A percentile compares a stretch with the other conserved stretches of the same genome.
These are phyloP conservation scores for Mesoligia furuncula DNA, from an alignment of 2,888 invertebrate genomes.

Conservation along the genomic window DNA sequence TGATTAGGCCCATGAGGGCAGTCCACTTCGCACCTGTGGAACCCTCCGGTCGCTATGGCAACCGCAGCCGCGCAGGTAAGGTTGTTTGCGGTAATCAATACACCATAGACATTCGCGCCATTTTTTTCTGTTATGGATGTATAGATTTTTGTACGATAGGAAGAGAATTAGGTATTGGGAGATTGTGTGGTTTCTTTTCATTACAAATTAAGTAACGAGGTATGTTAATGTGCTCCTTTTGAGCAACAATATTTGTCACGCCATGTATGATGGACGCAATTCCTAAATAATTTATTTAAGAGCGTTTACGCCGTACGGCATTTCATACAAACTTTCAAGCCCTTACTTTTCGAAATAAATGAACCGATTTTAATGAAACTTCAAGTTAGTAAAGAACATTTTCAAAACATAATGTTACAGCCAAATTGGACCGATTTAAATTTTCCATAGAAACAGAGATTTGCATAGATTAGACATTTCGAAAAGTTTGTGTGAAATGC, in stretches of 20 bases:
- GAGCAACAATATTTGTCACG: not conserved
- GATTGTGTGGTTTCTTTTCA: slow-evolving; percentile 4
- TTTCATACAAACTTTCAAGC: no score
- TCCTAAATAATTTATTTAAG: not conserved
- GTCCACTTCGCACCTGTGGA: slow-evolving; percentile 53
- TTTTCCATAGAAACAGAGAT: no score
- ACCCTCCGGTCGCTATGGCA: slow-evolving; percentile 51
- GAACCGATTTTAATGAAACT: no score
- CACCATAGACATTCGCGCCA: slow-evolving; percentile 28
- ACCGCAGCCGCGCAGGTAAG: slow-evolving; percentile 43
- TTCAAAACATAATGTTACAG: no score
- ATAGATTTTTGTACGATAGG: slow-evolving; percentile 22
- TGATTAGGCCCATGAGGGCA: slow-evolving; percentile 56
- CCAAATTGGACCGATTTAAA: no score
- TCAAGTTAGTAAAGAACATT: no score
- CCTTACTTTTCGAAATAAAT: no score
- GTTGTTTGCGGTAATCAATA: slow-evolving; percentile 52
- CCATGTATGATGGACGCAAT: not conserved
- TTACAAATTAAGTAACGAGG: slow-evolving; percentile 1
- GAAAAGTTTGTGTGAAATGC: no score
- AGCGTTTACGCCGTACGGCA: no score
- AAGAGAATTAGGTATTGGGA: not conserved
- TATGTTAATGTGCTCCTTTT: not conserved
- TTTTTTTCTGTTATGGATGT: slow-evolving; percentile 6
- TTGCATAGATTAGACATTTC: no score